Evolutionary conservation across 2,888 invertebrate genomes (phyloP), one percentile per base, ranked within the genome.

Genomic region (Thereva nobilitata): DNA sequence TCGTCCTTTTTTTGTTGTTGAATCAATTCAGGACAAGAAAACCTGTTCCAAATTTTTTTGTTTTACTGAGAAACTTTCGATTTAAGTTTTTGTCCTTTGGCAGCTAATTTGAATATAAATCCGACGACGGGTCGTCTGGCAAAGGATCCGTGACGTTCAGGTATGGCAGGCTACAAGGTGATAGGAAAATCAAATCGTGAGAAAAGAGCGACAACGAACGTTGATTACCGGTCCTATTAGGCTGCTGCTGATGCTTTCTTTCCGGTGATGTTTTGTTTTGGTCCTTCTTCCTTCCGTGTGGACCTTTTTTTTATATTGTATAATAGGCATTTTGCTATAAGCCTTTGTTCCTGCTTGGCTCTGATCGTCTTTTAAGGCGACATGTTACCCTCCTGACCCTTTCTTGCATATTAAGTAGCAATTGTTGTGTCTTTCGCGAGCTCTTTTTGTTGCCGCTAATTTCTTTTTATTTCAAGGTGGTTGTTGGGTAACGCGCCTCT

Each of bases 381-480:
- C 52, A 63, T 63, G 63, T 64, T 10, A 64, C 64, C 64, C 64
- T 54, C 55, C 47, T 52, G 35, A 44, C 38, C 64, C 54, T 40
- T 64, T 54, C 55, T 66, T 67, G 69, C 63, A 69, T 69, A 67
- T 69, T 69, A 69, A 69, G 69, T 69, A 69, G 67, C 65, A 69
- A 69, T 69, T 69, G 69, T 69, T 67, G 66, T 23, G 23, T 69
- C 69, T 66, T 66, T 64, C 66, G 64, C 66, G 63, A 56, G 49
- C 12, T 64, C 61, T 50, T 67, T 67, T 69, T 67, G 63, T 69
- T 50, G 44, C 10, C 44, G 35, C 53, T 64, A 64, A 64, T 64
- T 64, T 64, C 64, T 64, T 64, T 64, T 64, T 64, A 64, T 64
- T 53, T 64, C 53, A 53, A 64, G 64, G 64, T 53, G 64, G 42